Percentiles rank a stretch among this genome's conserved stretches.
Conservation (phyloP, 2,797 vertebrate genomes). For the Rhynchotus rufescens region DNA sequence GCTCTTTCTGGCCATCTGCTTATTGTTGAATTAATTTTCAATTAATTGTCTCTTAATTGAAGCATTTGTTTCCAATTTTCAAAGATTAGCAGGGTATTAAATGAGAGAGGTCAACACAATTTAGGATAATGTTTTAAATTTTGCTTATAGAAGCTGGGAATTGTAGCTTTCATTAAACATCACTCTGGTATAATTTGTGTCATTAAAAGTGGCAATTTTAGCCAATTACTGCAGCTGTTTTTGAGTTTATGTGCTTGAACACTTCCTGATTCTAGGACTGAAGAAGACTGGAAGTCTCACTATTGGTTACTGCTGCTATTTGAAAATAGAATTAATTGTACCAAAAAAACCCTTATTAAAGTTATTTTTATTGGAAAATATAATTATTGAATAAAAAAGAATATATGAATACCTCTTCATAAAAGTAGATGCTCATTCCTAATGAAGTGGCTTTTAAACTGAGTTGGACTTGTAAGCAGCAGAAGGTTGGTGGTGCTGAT, state of each 20-base stretch:
- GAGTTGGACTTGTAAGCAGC: background rate
- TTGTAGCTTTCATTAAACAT: conserved; percentile 69
- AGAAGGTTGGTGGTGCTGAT: background rate
- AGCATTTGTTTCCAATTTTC: conserved; percentile 70
- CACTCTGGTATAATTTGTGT: conserved; percentile 56
- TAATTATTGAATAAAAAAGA: background rate
- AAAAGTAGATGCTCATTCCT: background rate
- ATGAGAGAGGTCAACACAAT: conserved; percentile 69
- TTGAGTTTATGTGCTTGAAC: conserved; percentile 66
- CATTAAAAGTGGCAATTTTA: conserved; percentile 77
- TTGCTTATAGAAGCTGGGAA: conserved; percentile 62
- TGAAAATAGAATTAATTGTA: background rate
- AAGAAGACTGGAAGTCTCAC: background rate
- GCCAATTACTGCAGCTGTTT: conserved; percentile 71
- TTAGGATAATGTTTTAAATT: conserved; percentile 65
- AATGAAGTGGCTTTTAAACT: background rate
- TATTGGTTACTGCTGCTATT: background rate
- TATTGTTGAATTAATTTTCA: conserved; percentile 76
- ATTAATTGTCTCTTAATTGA: conserved; percentile 76
- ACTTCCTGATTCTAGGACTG: conserved; percentile 44
- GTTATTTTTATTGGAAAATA: background rate
- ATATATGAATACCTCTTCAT: background rate
- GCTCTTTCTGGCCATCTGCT: conserved; percentile 73
- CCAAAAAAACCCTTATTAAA: background rate
- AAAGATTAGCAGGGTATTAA: conserved; percentile 73